Evolutionary conservation across 2,113 vertebrate species (phyloP), one percentile per base, ranked within the genome.

Genomic region (Austrofundulus limnaeus): DNA sequence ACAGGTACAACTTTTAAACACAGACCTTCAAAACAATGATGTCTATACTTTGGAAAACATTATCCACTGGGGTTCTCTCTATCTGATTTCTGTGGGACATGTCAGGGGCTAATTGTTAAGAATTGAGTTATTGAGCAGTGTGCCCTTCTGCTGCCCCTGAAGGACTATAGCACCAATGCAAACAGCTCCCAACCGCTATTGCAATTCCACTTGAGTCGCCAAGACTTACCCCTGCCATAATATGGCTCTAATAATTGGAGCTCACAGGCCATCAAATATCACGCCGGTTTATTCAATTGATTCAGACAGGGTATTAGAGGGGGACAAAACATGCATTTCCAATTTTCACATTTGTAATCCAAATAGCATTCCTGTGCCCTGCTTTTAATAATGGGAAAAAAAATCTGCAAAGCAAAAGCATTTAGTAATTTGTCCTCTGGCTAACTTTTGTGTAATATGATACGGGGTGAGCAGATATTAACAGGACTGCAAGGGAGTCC

Each of bases 41-140:
- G 79, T 68, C 43, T 38, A 50, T 37, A 47, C 56, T 75, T 80
- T 75, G 52, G 54, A 67, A 87, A 87, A 87, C 83, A 87, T 88
- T 67, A 88, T 82, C 70, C 74, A 75, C 70, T 55, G 31, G 80
- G 76, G 72, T 81, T 74, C 74, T 80, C 76, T 84, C 83, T 80
- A 84, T 91, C 81, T 85, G 70, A 77, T 85, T 87, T 89, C 72
- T 59, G 59, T 69, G 68, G 60, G 80, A 90, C 80, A 81, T 85
- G 88, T 89, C 90, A 90, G 72, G 81, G 88, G 88, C 90, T 92
- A 92, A 93, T 92, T 92, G 89, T 91, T 88, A 90, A 87, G 84
- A 91, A 92, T 92, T 88, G 88, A 92, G 85, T 91, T 91, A 91
- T 92, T 90, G 88, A 91, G 89, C 82, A 55, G 76, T 70, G 73